These are phyloP conservation scores for Galerucella calmariensis DNA, from an alignment of 2,888 invertebrate species.

Conservation along the genomic window DNA sequence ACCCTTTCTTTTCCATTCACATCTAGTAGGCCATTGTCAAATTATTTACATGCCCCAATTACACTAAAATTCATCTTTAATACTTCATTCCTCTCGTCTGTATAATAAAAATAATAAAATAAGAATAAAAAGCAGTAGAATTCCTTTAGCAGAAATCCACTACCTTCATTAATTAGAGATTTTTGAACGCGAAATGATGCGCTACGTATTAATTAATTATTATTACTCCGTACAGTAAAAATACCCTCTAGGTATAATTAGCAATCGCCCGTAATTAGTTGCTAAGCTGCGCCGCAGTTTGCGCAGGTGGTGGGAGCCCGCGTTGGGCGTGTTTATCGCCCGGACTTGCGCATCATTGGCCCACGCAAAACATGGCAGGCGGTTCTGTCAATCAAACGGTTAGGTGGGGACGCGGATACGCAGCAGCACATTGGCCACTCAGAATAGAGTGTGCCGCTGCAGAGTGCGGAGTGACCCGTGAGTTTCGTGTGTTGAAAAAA, in stretches of 20 bases:
- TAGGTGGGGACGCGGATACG: constrained; percentile 54
- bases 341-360: constrained; percentile 57
- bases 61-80: constrained; percentile 15
- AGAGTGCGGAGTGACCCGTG: constrained; percentile 52
- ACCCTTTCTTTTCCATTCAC: constrained; percentile 8
- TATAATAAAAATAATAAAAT: constrained; percentile 10
- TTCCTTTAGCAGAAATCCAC: constrained; percentile 17
- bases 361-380: constrained; percentile 62
- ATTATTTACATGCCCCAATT: constrained; percentile 39
- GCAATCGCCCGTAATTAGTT: constrained; percentile 63
- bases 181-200: constrained; percentile 64
- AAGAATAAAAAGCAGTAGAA: constrained; percentile 7
- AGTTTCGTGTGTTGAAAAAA: constrained; percentile 44
- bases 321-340: constrained; percentile 44
- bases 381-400: constrained; percentile 61
- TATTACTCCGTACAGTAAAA: constrained; percentile 64
- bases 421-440: constrained; percentile 55
- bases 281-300: constrained; percentile 36
- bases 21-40: constrained; percentile 31
- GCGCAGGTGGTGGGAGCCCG: constrained; percentile 39
- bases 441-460: constrained; percentile 60
- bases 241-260: constrained; percentile 66
- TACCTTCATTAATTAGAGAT: constrained; percentile 61
- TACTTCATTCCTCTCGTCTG: constrained; percentile 8
- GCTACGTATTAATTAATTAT: constrained; percentile 65